These are phyloP conservation scores for Melitaea athalia DNA, from an alignment of 2,888 invertebrate genomes.

Conservation along the genomic window DNA sequence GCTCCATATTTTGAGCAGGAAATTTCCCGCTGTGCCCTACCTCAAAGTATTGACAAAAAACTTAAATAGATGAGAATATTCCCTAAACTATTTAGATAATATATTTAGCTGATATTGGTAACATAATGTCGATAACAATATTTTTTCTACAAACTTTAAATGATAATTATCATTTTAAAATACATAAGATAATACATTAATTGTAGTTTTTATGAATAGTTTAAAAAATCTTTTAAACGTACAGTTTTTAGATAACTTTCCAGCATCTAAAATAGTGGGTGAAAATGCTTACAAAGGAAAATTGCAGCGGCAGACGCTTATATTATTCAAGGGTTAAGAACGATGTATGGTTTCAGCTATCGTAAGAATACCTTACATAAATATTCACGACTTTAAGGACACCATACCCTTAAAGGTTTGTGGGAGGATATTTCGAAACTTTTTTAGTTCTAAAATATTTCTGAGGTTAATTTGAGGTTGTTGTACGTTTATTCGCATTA, in stretches of 20 bases:
- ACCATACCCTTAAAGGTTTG: slow-evolving; percentile 18
- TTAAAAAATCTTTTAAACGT: background rate
- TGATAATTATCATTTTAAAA: too few relatives aligned
- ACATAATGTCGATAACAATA: too few relatives aligned
- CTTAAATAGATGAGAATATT: too few relatives aligned
- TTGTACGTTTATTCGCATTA: background rate
- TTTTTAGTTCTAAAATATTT: background rate
- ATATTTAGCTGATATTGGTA: too few relatives aligned
- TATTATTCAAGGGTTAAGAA: slow-evolving; percentile 30
- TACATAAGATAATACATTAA: too few relatives aligned
- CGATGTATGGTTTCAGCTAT: slow-evolving; percentile 15
- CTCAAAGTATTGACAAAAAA: too few relatives aligned
- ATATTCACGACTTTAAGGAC: slow-evolving; percentile 29
- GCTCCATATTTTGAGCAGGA: too few relatives aligned
- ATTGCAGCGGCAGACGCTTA: slow-evolving; percentile 19
- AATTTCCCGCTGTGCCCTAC: too few relatives aligned
- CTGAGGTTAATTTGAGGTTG: background rate
- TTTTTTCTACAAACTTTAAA: too few relatives aligned
- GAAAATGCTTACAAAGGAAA: slow-evolving; percentile 10
- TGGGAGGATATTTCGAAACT: background rate
- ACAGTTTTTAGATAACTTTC: background rate
- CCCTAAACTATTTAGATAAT: too few relatives aligned
- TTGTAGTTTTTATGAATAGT: background rate
- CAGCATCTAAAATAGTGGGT: background rate
- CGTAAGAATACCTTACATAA: slow-evolving; percentile 25